Evolutionary conservation across 2,113 vertebrate species (phyloP).

Genomic region (Gopherus flavomarginatus): DNA sequence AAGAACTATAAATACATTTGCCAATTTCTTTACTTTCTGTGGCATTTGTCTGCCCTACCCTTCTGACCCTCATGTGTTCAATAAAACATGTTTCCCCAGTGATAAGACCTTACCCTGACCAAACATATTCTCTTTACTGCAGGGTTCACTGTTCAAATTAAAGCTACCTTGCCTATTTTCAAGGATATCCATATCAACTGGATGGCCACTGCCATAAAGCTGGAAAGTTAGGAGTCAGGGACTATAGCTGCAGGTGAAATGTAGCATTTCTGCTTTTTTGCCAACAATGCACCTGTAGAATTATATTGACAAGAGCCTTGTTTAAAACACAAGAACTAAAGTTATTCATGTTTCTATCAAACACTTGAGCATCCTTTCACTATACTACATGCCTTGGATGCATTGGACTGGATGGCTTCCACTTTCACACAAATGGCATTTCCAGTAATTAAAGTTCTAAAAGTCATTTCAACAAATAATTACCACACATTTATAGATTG

Average conservation of each 20-base stretch:
- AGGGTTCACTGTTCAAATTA: slow-evolving; percentile 56
- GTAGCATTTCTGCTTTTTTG: not conserved
- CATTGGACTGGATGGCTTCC: not conserved
- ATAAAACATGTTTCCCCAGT: slow-evolving; percentile 59
- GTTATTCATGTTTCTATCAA: not conserved
- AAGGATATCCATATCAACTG: slow-evolving; percentile 56
- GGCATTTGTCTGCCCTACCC: not conserved
- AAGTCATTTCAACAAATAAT: not conserved
- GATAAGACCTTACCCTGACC: slow-evolving; percentile 60
- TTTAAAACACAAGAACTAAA: not conserved
- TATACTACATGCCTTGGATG: fast-evolving
- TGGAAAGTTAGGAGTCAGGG: slow-evolving; percentile 44
- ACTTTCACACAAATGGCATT: not conserved
- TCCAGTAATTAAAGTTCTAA: not conserved
- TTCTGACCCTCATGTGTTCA: slow-evolving; percentile 45
- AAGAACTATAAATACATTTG: not conserved
- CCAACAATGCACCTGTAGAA: not conserved
- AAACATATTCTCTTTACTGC: slow-evolving; percentile 56
- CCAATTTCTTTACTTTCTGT: slow-evolving; percentile 13
- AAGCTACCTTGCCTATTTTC: slow-evolving; percentile 52
- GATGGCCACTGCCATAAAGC: slow-evolving; percentile 60
- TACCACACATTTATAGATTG: fast-evolving
- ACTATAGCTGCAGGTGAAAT: slow-evolving; percentile 48
- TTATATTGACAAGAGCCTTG: not conserved
- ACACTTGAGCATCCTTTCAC: not conserved